A percentile compares a stretch with the other conserved stretches of the same genome.
Conservation (phyloP, 2,113 vertebrate genomes). For the Rhabdornis inornatus region DNA sequence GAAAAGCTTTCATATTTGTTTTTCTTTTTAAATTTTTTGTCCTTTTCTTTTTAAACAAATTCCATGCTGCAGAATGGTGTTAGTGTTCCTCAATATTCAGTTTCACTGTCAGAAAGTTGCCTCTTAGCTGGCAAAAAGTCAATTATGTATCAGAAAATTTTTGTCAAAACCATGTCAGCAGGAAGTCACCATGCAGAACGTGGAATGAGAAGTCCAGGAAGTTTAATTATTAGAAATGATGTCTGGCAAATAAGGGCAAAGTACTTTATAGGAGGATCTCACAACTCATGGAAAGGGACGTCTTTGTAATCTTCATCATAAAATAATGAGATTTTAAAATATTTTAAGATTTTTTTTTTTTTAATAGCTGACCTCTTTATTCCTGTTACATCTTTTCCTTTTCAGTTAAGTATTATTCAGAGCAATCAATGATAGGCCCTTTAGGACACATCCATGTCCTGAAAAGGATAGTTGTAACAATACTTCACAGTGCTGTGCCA, state of each 20-base stretch:
- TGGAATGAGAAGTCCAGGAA: background rate
- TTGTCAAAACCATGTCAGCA: background rate
- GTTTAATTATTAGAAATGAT: background rate
- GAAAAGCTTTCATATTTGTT: background rate
- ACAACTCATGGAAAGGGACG: background rate
- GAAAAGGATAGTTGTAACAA: background rate
- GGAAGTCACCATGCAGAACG: background rate
- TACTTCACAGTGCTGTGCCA: background rate
- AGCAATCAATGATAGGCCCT: background rate
- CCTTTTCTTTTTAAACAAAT: background rate
- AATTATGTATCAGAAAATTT: background rate
- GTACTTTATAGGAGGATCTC: background rate
- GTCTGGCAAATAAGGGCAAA: background rate
- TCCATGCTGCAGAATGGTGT: background rate
- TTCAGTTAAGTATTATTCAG: background rate
- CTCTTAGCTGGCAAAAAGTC: background rate
- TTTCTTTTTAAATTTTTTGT: background rate
- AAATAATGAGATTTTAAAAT: background rate
- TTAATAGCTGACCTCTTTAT: background rate
- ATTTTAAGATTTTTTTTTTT: background rate
- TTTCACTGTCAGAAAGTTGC: background rate
- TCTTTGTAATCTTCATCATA: background rate
- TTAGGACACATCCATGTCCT: background rate
- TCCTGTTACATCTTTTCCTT: background rate
- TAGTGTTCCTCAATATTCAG: background rate